Evolutionary conservation across 2,113 vertebrate species (phyloP).

Genomic region (Chitala chitala): DNA sequence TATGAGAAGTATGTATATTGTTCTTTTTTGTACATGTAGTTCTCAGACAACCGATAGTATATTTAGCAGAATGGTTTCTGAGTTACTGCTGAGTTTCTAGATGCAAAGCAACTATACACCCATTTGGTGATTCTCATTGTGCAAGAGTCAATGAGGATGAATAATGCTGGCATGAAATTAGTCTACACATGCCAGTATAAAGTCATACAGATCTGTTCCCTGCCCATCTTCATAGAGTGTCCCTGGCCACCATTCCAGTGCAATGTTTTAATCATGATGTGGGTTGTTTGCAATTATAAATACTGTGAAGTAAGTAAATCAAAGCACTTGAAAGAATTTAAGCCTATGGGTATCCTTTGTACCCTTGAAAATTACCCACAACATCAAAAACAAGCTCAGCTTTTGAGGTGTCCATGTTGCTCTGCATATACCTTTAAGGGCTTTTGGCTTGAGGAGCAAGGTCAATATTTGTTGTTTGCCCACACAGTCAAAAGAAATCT

Average conservation of each 20-base stretch:
- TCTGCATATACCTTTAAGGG: constrained; percentile 66
- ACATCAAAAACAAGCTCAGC: constrained; percentile 58
- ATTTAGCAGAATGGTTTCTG: constrained; percentile 6
- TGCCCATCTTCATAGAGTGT: constrained; percentile 36
- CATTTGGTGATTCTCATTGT: too few relatives aligned
- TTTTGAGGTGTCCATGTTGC: constrained; percentile 51
- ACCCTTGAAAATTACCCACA: constrained; percentile 58
- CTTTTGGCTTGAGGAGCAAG: constrained; percentile 58
- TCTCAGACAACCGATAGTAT: neutral
- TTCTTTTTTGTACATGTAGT: too few relatives aligned
- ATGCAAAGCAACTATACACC: constrained; percentile 41
- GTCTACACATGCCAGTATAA: constrained; percentile 31
- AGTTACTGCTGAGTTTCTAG: constrained; percentile 44
- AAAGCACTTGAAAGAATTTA: constrained; percentile 65
- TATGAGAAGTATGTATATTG: too few relatives aligned
- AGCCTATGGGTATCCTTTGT: constrained; percentile 65
- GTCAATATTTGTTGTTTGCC: constrained; percentile 62
- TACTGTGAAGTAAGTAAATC: constrained; percentile 59
- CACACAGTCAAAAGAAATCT: constrained; percentile 50
- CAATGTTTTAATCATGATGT: constrained; percentile 71
- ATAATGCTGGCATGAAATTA: constrained; percentile 39
- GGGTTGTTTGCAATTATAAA: constrained; percentile 71
- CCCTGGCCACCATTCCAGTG: constrained; percentile 42
- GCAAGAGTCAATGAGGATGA: constrained; percentile 29
- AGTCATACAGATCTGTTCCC: neutral